Evolutionary conservation across 2,888 invertebrate genomes (phyloP).

Genomic region (Amblyjoppa proteus): DNA sequence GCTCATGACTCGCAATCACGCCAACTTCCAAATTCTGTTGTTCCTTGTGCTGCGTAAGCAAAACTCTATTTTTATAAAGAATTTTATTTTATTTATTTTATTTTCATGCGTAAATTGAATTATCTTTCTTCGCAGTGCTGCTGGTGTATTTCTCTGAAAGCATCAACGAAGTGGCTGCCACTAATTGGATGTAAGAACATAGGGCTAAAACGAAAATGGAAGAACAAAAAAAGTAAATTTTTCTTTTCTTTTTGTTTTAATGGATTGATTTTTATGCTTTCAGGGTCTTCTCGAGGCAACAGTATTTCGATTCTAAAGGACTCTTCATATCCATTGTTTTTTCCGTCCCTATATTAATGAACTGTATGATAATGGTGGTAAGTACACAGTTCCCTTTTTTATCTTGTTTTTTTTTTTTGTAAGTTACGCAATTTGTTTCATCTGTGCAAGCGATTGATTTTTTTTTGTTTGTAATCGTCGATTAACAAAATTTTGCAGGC

Average conservation of each 20-base stretch:
- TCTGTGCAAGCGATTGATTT: neutral
- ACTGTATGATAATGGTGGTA: slow-evolving; percentile 97
- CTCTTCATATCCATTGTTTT: slow-evolving; percentile 97
- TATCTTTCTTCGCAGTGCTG: slow-evolving; percentile 88
- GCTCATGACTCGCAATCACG: slow-evolving; percentile 93
- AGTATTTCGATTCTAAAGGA: slow-evolving; percentile 97
- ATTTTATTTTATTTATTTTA: no score
- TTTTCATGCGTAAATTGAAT: neutral
- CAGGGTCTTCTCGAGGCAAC: slow-evolving; percentile 94
- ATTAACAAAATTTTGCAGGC: slow-evolving; percentile 87
- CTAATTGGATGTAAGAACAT: slow-evolving; percentile 90
- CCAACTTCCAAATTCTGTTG: slow-evolving; percentile 94
- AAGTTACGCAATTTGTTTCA: no score
- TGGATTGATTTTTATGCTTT: slow-evolving; percentile 60
- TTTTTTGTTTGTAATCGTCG: neutral
- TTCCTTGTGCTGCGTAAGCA: slow-evolving; percentile 93
- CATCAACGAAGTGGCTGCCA: slow-evolving; percentile 95
- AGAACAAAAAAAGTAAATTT: neutral
- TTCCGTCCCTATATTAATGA: slow-evolving; percentile 96
- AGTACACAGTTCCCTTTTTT: slow-evolving; percentile 84
- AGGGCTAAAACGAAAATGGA: neutral
- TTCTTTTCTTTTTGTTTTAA: neutral
- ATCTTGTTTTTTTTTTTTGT: no score
- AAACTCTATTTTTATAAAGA: neutral
- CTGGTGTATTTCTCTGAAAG: slow-evolving; percentile 96